A percentile compares a stretch with the other conserved stretches of the same genome.
Conservation (phyloP, 2,797 vertebrate genomes). For the Hylomyscus alleni region DNA sequence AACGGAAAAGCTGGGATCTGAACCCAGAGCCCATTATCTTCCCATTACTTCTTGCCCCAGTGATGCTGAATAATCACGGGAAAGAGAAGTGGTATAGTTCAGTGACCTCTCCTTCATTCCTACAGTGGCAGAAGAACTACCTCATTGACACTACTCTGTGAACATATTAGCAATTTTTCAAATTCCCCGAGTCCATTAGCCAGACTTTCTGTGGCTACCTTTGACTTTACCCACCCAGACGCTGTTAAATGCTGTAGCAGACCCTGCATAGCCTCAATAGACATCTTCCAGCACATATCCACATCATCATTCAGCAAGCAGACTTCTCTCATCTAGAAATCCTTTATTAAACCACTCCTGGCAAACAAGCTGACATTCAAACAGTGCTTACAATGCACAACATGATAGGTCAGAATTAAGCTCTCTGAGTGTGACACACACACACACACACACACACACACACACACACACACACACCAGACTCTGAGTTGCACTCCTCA, state of each 20-base stretch:
- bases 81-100: background rate
- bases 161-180: constrained; percentile 59
- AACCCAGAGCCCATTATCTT: constrained; percentile 78
- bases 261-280: background rate
- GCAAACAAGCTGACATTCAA: constrained; percentile 15
- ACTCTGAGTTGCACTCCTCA: background rate
- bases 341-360: background rate
- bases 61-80: background rate
- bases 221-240: background rate
- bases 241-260: background rate
- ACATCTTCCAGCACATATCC: background rate
- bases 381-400: background rate
- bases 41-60: constrained; percentile 66
- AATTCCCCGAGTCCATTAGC: constrained; percentile 62
- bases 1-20: constrained; percentile 52
- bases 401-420: background rate
- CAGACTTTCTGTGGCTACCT: constrained; percentile 34
- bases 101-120: constrained; percentile 27
- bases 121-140: background rate
- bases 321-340: background rate
- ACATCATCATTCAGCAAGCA: background rate
- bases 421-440: background rate
- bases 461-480: background rate
- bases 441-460: background rate
- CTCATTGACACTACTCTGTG: constrained; percentile 35